Base-by-base conservation (phyloP, 2,113 vertebrate species). In the Lophius piscatorius region DNA sequence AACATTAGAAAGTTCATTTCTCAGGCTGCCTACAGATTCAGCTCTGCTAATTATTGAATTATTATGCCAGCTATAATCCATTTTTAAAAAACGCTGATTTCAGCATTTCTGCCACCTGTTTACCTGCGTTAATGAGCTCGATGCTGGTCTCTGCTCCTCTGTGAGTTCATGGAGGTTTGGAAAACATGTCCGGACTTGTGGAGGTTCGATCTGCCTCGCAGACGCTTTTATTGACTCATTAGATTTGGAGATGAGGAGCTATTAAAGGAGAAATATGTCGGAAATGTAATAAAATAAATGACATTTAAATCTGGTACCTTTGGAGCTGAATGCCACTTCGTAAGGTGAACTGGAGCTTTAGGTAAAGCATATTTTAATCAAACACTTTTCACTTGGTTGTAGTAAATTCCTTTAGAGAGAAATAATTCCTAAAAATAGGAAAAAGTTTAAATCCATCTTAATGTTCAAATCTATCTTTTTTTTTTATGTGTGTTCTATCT, bases 171-270 rank as follows among this genome's bases (percentile, higher is more conserved):
- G 33, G 48, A 46, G 38, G 35, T 45, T 18, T 41, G 1, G 75
- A 42, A 40, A 23, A 68, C 81, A 74, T 38, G 84, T n/a, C 44
- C 70, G 17, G 79, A 55, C 84, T 14, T 77, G 83, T 63, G 8
- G 36, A 41, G 5, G 14, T 17, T 2, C 4, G 24, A 39, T 46
- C 20, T 18, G 26, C 59, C 18, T 42, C 47, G 12, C 35, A 51
- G 34, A 55, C 65, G 41, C 46, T 57, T 40, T 73, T 60, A 80
- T 67, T 78, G 59, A 79, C 78, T 52, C 74, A 69, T 70, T 52
- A 57, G 42, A 49, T 48, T 51, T 13, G 50, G 50, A 16, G 34
- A 63, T 21, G 39, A 68, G 21, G 35, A 23, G 51, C 36, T 47
- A 31, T 22, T 42, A 34, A 52, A 61, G 26, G 23, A 59, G 1